Conservation (phyloP, 2,797 vertebrate species). For the Danio aesculapii region DNA sequence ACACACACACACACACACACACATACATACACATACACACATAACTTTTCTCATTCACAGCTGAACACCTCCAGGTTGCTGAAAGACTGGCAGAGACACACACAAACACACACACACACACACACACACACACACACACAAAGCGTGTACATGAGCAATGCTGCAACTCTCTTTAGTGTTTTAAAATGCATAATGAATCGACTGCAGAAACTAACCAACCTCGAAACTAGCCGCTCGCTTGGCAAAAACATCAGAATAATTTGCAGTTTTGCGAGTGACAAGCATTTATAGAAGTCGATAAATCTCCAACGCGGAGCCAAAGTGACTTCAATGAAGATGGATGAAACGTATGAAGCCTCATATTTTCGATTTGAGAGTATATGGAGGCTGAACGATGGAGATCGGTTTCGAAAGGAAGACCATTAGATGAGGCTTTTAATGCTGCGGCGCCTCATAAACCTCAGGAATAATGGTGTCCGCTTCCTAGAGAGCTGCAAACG, state of each 20-base stretch:
- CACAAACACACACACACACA: too few relatives aligned
- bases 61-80: background rate
- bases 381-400: constrained; percentile 35
- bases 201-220: constrained; percentile 8
- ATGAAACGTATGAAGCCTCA: constrained; percentile 43
- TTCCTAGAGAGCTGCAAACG: constrained; percentile 39
- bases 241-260: constrained; percentile 11
- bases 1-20: too few relatives aligned
- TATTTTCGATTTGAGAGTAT: constrained; percentile 59
- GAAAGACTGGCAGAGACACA: background rate
- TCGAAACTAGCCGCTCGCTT: background rate
- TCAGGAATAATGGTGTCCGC: constrained; percentile 44
- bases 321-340: constrained; percentile 18
- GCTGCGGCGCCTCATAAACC: constrained; percentile 54
- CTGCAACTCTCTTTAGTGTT: background rate
- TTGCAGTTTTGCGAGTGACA: constrained; percentile 5
- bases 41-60: background rate
- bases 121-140: too few relatives aligned
- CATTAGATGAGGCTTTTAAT: constrained; percentile 52
- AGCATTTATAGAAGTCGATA: constrained; percentile 14
- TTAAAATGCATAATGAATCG: background rate
- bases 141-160: background rate
- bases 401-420: constrained; percentile 39
- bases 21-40: too few relatives aligned
- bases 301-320: constrained; percentile 18